Percentiles rank a stretch among this genome's conserved stretches.
Conservation (phyloP, 2,888 invertebrate species). For the Ganaspis brasiliensis region DNA sequence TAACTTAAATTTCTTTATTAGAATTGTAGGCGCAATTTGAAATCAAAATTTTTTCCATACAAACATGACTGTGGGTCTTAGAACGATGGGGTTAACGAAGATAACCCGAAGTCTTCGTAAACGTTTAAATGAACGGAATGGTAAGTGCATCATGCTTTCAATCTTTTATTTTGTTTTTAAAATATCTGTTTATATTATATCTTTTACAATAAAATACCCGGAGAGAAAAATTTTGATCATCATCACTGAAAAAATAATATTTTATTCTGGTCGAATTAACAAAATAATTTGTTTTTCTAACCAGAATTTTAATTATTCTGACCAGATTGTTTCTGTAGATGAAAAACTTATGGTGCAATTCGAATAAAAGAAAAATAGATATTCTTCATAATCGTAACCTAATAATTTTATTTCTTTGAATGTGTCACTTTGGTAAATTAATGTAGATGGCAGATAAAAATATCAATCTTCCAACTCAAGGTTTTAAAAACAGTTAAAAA, state of each 20-base stretch:
- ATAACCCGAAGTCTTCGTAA: conserved; percentile 66
- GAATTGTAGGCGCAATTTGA: neutral
- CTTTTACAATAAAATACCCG: neutral
- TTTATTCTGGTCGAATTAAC: too few relatives aligned
- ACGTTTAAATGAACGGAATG: conserved; percentile 66
- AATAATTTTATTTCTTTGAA: too few relatives aligned
- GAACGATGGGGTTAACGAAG: conserved; percentile 67
- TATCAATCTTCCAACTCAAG: too few relatives aligned
- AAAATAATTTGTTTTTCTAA: too few relatives aligned
- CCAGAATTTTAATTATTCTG: too few relatives aligned
- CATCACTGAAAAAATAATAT: too few relatives aligned
- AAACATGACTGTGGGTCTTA: conserved; percentile 65
- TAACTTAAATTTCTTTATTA: neutral
- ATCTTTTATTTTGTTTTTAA: neutral
- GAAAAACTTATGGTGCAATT: neutral
- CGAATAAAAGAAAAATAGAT: neutral
- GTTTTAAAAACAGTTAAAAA: too few relatives aligned
- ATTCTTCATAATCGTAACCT: neutral
- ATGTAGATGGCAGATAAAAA: too few relatives aligned
- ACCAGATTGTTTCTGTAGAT: too few relatives aligned
- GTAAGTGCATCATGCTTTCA: conserved; percentile 59
- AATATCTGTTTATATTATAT: too few relatives aligned
- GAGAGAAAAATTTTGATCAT: too few relatives aligned
- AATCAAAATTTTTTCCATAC: neutral
- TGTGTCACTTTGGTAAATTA: too few relatives aligned